Base-by-base conservation (phyloP, 2,888 invertebrate species). In the Coenonympha glycerion region DNA sequence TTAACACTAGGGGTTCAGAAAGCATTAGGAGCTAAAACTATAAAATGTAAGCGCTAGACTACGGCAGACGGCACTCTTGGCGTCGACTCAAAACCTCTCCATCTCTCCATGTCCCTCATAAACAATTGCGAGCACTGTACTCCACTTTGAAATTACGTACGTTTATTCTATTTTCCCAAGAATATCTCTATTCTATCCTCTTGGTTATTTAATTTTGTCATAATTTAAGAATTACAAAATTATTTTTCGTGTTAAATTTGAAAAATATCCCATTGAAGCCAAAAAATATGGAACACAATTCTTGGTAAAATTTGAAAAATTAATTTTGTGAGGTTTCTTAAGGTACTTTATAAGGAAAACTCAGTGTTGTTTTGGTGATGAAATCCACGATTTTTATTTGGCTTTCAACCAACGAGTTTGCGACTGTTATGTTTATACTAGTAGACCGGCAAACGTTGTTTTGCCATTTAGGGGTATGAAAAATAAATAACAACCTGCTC, bases 51-150 rank as follows among this genome's bases (percentile, higher is more conserved):
- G 16, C 4, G 9, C 16, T 5, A 9, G 18, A n/a, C 3, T n/a
- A 19, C 18, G 19, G 30, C 16, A 19, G 21, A 31, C 26, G 26
- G 36, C 36, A 21, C 30, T 37, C 40, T 33, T 46, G 46, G 49
- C 31, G 30, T 15, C 15, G 44, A 33, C 47, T 34, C 18, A 34
- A 34, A 34, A 19, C 19, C 19, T 18, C 33, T 18, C 19, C 34
- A 34, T 19, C 34, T 13, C 30, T 34, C 5, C 19, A 6, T 34
- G 33, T 34, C 16, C 16, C 33, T 9, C 16, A 19, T 34, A 19
- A 34, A 34, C 19, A 34, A 34, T 34, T 34, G 16, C 34, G 19
- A 34, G 34, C 19, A 31, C 31, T 13, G 15, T 15, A 31, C 11
- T 31, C 13, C 31, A 15, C 15, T 31, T 31, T n/a, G 31, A 11